Conservation (phyloP, 2,888 invertebrate genomes). For the Trimorus sp. region DNA sequence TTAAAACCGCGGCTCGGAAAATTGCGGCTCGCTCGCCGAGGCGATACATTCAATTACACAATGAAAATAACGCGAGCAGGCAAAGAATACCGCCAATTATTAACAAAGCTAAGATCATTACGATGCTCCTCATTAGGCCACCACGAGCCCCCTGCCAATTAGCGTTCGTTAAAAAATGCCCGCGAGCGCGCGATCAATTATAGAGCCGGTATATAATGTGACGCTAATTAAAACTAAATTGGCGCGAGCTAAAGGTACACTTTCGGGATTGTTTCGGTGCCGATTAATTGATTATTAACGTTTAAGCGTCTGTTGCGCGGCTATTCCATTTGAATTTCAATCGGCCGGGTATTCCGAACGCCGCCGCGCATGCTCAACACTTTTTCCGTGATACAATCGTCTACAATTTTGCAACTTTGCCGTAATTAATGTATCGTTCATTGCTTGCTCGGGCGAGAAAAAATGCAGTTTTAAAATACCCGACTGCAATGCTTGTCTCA, state of each 20-base stretch:
- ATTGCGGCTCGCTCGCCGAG: neutral
- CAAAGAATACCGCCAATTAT: constrained; percentile 20
- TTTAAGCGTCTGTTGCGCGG: neutral
- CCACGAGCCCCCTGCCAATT: constrained; percentile 10
- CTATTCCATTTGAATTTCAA: too few species aligned
- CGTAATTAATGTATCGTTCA: too few species aligned
- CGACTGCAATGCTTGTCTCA: too few species aligned
- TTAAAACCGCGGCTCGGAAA: constrained; percentile 3
- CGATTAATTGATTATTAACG: constrained; percentile 6
- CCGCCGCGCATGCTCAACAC: too few species aligned
- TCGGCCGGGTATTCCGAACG: too few species aligned
- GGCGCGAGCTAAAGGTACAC: neutral
- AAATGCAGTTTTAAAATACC: too few species aligned
- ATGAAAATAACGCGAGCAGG: constrained; percentile 9
- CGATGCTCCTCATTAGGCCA: neutral
- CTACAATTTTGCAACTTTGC: too few species aligned
- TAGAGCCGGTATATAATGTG: constrained; percentile 7
- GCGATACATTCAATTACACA: constrained; percentile 21
- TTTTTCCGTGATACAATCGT: too few species aligned
- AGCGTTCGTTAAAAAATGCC: constrained; percentile 15
- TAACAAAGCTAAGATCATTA: constrained; percentile 20
- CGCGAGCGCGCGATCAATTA: constrained; percentile 17
- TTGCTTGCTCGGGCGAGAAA: too few species aligned
- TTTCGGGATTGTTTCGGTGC: constrained; percentile 8
- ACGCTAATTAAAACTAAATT: constrained; percentile 28